Conservation (phyloP, 2,888 invertebrate species). For the Maniola hyperantus region DNA sequence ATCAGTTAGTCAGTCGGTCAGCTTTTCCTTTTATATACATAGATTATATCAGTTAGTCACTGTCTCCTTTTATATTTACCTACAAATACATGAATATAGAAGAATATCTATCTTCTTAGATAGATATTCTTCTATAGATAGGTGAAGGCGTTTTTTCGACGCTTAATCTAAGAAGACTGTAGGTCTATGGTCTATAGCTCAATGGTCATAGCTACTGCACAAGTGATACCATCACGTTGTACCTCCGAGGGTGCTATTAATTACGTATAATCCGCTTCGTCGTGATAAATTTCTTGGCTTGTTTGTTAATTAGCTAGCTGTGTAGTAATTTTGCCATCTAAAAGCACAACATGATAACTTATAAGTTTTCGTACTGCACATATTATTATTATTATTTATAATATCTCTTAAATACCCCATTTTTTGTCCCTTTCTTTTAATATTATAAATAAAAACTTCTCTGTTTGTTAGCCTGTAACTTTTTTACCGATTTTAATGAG, state of each 20-base stretch:
- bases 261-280: slow-evolving; percentile 39
- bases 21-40: too few relatives aligned
- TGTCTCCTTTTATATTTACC: too few relatives aligned
- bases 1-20: too few relatives aligned
- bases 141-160: too few relatives aligned
- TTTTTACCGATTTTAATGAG: too few relatives aligned
- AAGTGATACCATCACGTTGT: slow-evolving; percentile 34
- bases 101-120: too few relatives aligned
- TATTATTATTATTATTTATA: not conserved
- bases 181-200: not conserved
- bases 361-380: not conserved
- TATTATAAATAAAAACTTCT: too few relatives aligned
- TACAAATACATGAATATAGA: too few relatives aligned
- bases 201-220: slow-evolving; percentile 10
- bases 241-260: slow-evolving; percentile 38
- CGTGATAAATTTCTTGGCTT: slow-evolving; percentile 39
- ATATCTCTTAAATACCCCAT: not conserved
- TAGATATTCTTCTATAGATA: too few relatives aligned
- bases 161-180: not conserved
- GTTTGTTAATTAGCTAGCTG: slow-evolving; percentile 23
- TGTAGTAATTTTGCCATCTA: slow-evolving; percentile 16
- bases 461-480: too few relatives aligned
- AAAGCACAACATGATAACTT: slow-evolving; percentile 1
- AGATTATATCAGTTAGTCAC: too few relatives aligned
- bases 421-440: too few relatives aligned